Percentiles rank a stretch among this genome's conserved stretches.
Evolutionary conservation across 2,888 invertebrate genomes (phyloP).

Genomic region (Ophion slaviceki): DNA sequence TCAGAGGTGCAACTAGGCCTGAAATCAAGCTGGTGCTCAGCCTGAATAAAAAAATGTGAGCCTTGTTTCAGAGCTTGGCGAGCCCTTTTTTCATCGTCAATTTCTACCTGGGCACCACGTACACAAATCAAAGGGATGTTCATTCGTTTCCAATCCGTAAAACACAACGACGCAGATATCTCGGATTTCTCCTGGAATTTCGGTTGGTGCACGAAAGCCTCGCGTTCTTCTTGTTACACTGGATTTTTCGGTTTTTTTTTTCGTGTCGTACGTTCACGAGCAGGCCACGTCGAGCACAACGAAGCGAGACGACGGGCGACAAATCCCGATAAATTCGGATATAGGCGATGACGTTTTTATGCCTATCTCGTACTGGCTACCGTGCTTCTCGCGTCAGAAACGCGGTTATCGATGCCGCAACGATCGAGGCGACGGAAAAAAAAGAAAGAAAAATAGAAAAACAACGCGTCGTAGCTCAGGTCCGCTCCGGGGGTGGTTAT

Average conservation of each 20-base stretch:
- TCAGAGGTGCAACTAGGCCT: too few relatives aligned
- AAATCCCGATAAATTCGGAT: conserved; percentile 55
- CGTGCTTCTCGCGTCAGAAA: conserved; percentile 3
- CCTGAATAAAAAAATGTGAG: too few relatives aligned
- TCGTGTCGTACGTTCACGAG: neutral
- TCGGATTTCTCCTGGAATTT: neutral
- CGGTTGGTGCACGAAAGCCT: neutral
- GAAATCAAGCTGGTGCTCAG: too few relatives aligned
- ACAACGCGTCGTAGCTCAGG: neutral
- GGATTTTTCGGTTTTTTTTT: neutral
- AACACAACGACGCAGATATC: neutral
- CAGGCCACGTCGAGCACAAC: neutral
- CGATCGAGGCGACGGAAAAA: conserved; percentile 3
- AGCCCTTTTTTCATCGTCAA: too few relatives aligned
- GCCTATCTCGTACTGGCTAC: conserved; percentile 17
- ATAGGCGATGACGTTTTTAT: conserved; percentile 51
- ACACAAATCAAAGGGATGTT: neutral
- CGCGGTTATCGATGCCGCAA: conserved; percentile 44
- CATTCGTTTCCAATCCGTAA: neutral
- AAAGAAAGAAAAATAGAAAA: neutral
- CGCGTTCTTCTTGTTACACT: neutral
- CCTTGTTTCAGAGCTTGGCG: too few relatives aligned
- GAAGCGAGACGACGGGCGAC: conserved; percentile 20
- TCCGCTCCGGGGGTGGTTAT: conserved; percentile 20
- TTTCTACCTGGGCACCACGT: too few relatives aligned